Conservation (phyloP, 1,140 invertebrate species). For the Eupristina koningsbergeri region DNA sequence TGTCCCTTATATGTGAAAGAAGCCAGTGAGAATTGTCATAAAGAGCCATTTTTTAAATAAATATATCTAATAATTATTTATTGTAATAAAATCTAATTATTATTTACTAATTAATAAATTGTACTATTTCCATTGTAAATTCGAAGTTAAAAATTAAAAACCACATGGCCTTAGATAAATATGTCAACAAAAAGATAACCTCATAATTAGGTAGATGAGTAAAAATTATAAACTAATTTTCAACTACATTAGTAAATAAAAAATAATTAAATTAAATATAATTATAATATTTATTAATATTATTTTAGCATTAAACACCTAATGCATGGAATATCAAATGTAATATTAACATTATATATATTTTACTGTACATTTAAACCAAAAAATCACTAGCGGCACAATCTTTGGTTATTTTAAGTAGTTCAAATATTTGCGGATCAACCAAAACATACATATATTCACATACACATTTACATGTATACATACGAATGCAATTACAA, state of each 20-base stretch:
- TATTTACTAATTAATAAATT: background rate
- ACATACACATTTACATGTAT: background rate
- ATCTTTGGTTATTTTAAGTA: background rate
- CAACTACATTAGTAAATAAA: background rate
- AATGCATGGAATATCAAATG: background rate
- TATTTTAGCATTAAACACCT: constrained; percentile 10
- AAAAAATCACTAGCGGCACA: background rate
- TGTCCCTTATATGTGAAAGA: constrained; percentile 92
- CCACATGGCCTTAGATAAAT: background rate
- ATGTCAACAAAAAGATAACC: constrained; percentile 40
- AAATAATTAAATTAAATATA: background rate
- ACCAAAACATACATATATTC: background rate
- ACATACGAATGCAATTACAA: constrained; percentile 31
- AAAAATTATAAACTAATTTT: background rate
- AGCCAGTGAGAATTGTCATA: constrained; percentile 95
- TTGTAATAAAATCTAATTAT: background rate
- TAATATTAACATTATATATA: background rate
- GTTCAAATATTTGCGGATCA: too few relatives aligned
- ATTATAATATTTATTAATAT: too few relatives aligned
- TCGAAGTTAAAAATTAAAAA: background rate
- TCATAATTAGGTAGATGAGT: background rate
- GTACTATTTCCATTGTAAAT: background rate
- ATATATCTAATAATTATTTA: background rate
- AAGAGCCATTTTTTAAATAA: constrained; percentile 81
- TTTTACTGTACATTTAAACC: background rate